Percentiles rank a stretch among this genome's conserved stretches.
Conservation (phyloP, 92 coral and sea anemone genomes). For the Zoanthus gigantus region DNA sequence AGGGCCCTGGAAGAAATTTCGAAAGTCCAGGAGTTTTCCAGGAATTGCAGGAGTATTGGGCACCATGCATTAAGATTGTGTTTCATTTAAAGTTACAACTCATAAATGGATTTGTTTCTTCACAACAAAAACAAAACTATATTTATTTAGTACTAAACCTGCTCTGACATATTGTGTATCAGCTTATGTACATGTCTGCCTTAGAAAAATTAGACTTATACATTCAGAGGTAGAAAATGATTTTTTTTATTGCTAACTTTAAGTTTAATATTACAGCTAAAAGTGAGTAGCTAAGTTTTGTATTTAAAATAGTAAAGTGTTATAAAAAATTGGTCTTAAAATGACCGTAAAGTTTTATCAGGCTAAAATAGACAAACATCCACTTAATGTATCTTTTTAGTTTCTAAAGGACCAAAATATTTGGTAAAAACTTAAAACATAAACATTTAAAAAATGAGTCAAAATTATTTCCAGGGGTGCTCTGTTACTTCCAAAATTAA, state of each 20-base stretch:
- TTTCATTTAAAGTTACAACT: background rate
- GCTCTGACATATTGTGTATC: background rate
- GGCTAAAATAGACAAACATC: conserved; percentile 6
- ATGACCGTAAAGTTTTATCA: conserved; percentile 1
- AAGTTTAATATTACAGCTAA: conserved; percentile 1
- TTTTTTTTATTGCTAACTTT: background rate
- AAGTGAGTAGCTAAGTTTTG: conserved; percentile 4
- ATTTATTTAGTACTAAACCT: conserved; percentile 3
- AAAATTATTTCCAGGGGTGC: background rate
- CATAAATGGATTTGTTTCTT: conserved; percentile 1
- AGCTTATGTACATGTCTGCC: conserved; percentile 2
- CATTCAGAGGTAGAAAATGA: background rate
- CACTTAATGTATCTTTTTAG: background rate
- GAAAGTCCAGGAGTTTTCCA: background rate
- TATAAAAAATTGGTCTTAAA: background rate
- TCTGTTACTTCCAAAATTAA: background rate
- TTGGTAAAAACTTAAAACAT: background rate
- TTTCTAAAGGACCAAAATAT: conserved; percentile 6
- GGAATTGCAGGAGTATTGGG: conserved; percentile 8
- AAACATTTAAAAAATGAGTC: background rate
- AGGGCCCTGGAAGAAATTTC: background rate
- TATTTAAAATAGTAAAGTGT: conserved; percentile 5
- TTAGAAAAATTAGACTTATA: background rate
- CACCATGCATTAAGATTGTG: conserved; percentile 5
- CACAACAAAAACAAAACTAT: conserved; percentile 9